Conservation (phyloP, 2,113 vertebrate genomes). For the Osmerus mordax region DNA sequence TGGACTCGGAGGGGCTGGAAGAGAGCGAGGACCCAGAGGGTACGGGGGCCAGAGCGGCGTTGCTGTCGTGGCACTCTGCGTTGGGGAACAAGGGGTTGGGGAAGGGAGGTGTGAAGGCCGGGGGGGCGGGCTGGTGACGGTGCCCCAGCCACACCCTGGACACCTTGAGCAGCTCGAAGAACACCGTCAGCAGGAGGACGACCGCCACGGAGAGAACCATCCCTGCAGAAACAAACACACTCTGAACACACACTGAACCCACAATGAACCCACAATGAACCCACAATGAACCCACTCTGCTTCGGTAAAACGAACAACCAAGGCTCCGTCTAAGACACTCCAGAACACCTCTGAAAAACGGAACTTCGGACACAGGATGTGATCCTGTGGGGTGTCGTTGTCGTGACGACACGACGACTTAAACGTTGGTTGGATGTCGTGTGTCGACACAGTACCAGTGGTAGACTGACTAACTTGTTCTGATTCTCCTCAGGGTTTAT, state of each 20-base stretch:
- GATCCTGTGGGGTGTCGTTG: too few species aligned
- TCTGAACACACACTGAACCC: neutral
- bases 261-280: neutral
- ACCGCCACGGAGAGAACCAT: slow-evolving; percentile 83
- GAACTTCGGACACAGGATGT: too few species aligned
- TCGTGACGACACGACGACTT: too few species aligned
- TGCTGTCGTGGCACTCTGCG: slow-evolving; percentile 52
- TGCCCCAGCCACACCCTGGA: slow-evolving; percentile 74
- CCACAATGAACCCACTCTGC: too few species aligned
- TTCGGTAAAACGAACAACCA: neutral
- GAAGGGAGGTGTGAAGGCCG: slow-evolving; percentile 27
- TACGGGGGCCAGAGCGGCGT: slow-evolving; percentile 35
- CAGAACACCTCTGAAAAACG: too few species aligned
- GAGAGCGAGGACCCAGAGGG: neutral
- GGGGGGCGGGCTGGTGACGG: slow-evolving; percentile 22
- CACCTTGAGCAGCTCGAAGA: slow-evolving; percentile 88
- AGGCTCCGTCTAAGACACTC: too few species aligned
- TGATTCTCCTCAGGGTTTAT: neutral
- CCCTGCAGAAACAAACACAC: slow-evolving; percentile 64
- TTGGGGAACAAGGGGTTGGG: slow-evolving; percentile 21
- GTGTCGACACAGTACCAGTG: neutral
- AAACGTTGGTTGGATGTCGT: neutral
- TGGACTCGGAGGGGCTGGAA: slow-evolving; percentile 45
- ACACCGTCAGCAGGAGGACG: slow-evolving; percentile 79
- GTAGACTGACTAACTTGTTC: slow-evolving; percentile 17